A percentile compares a stretch with the other conserved stretches of the same genome.
Evolutionary conservation across 2,113 vertebrate species (phyloP).

Genomic region (Lynx canadensis): DNA sequence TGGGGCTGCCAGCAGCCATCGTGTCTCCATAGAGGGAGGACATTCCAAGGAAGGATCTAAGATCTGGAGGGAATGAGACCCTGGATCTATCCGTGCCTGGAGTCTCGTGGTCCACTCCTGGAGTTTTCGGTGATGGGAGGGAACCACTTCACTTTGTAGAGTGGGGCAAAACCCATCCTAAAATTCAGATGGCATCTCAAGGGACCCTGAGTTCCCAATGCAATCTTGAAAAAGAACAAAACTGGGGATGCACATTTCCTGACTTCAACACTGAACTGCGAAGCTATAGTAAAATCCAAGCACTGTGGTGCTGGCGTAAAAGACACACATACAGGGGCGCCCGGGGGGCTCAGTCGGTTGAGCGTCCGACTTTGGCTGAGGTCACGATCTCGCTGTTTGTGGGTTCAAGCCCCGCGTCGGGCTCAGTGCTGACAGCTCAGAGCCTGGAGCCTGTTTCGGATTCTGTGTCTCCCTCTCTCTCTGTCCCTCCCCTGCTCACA

Average conservation of each 20-base stretch:
- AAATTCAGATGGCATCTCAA: background rate
- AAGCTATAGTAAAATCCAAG: background rate
- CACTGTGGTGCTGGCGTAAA: background rate
- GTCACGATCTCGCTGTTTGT: no score
- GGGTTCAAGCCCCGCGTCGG: no score
- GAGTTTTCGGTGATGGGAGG: background rate
- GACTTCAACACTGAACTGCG: background rate
- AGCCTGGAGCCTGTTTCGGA: no score
- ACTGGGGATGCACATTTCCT: background rate
- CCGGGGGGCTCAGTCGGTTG: no score
- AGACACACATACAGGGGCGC: background rate
- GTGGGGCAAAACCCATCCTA: no score
- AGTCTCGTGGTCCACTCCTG: background rate
- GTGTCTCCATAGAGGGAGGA: background rate
- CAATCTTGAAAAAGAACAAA: background rate
- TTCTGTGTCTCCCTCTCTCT: no score
- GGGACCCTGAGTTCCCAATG: background rate
- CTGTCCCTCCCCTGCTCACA: no score
- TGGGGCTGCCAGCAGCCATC: background rate
- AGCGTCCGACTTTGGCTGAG: no score
- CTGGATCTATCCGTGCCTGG: background rate
- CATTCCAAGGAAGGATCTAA: background rate
- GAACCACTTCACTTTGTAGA: no score
- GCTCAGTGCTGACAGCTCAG: no score
- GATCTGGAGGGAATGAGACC: background rate